Base-by-base conservation (phyloP, 2,888 invertebrate genomes). In the Brachycybe producta region DNA sequence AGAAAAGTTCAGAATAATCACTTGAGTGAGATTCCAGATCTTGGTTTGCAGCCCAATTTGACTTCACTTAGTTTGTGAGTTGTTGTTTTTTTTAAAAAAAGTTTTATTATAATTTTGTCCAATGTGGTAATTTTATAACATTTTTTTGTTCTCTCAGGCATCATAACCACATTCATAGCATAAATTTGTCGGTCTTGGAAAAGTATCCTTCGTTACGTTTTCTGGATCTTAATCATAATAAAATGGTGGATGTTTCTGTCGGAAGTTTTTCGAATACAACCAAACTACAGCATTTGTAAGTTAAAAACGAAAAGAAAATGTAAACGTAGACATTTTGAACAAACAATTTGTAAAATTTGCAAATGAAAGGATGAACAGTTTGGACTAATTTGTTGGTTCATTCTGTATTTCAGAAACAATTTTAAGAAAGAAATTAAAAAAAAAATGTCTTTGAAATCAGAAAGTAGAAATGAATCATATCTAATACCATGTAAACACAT, bases 141-240 rank as follows among this genome's bases (percentile, higher is more conserved):
- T 54, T 38, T 24, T 35, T 42, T 44, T 45, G 46, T 34, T 54
- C 55, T 53, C 63, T 38, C 61, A 75, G 74, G 52, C 68, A 72
- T 40, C 71, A 73, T 57, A 76, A 76, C 61, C 62, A 63, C 48
- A 73, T 76, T 43, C 62, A 59, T 28, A 62, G 57, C n/a, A 64
- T 75, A 47, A 65, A 69, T 51, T 61, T 65, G 21, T 61, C 59
- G 32, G 71, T 72, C 49, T 65, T 80, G 55, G 59, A 69, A 28
- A 64, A 68, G 56, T 66, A 73, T 57, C 68, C 74, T 40, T 68
- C 72, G 57, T 66, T 82, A 55, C 71, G 75, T 59, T 72, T 71
- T 54, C 65, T 82, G 41, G 77, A 75, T 61, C 65, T 82, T 53
- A 78, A 76, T 62, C 75, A 74, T 61, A 82, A 82, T 65, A 71